A percentile compares a stretch with the other conserved stretches of the same genome.
These are phyloP conservation scores for Drosophila nigrodunni DNA, from an alignment of 1,140 invertebrate species.

Conservation along the genomic window DNA sequence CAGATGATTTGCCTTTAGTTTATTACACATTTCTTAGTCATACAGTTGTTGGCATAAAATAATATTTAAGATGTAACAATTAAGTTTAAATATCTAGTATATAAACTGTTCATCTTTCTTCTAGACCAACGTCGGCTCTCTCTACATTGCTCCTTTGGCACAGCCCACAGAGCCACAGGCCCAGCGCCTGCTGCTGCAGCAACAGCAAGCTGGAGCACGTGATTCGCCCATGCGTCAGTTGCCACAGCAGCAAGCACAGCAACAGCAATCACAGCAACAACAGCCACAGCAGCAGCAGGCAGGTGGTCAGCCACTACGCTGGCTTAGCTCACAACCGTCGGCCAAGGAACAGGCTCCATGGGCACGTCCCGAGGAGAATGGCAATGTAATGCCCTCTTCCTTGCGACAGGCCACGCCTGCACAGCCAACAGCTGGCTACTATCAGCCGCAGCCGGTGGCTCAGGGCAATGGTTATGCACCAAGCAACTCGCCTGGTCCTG, in stretches of 20 bases:
- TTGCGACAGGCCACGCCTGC: conserved; percentile 53
- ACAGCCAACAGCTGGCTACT: conserved; percentile 47
- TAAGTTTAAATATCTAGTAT: no score
- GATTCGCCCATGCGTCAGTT: conserved; percentile 76
- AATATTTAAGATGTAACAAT: background rate
- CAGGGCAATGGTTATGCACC: conserved; percentile 64
- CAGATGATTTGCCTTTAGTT: no score
- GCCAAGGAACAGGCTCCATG: conserved; percentile 77
- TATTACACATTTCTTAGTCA: no score
- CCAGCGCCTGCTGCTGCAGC: conserved; percentile 71
- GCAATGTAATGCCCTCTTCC: conserved; percentile 76
- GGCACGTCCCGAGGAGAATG: conserved; percentile 79
- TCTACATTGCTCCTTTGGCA: conserved; percentile 79
- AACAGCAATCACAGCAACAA: conserved; percentile 27
- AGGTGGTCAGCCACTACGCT: conserved; percentile 63
- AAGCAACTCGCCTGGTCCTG: conserved; percentile 16
- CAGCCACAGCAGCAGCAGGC: conserved; percentile 52
- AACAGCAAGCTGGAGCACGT: conserved; percentile 57
- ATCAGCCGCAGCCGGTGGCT: conserved; percentile 34
- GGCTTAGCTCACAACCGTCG: conserved; percentile 72
- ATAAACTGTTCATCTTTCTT: background rate
- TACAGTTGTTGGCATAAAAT: background rate
- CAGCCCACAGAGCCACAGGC: conserved; percentile 77
- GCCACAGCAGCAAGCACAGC: conserved; percentile 59
- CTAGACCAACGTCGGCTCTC: conserved; percentile 79